A percentile compares a stretch with the other conserved stretches of the same genome.
phyloP scores from a whole-genome alignment of 2,113 vertebrate species.

The Willisornis vidua region DNA sequence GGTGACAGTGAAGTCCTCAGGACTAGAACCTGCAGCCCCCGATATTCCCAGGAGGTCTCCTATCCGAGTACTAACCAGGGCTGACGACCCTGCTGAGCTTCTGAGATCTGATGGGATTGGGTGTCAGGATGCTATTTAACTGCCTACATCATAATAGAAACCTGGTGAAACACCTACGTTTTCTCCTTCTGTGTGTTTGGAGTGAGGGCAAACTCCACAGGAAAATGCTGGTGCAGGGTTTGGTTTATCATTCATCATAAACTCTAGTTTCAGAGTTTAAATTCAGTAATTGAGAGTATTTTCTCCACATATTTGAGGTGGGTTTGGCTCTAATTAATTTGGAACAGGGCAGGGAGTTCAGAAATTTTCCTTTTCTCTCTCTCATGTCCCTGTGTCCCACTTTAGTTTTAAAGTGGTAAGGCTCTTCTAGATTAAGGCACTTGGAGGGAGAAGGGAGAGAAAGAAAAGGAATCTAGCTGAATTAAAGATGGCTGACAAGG shows the following conservation, averaged over 20 bases:
- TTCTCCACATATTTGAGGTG: neutral
- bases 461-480: neutral
- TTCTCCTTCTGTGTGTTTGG: neutral
- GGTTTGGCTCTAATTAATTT: conserved; percentile 51
- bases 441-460: neutral
- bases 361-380: conserved; percentile 9
- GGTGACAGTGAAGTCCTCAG: no score
- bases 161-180: neutral
- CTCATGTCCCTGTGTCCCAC: conserved; percentile 31
- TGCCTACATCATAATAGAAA: neutral
- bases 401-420: conserved; percentile 62
- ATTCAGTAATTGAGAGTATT: neutral
- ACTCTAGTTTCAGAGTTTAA: neutral
- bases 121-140: no score
- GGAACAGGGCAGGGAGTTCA: conserved; percentile 9
- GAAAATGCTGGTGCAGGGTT: neutral
- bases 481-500: neutral
- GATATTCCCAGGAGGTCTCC: no score
- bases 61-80: no score
- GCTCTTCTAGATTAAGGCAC: neutral
- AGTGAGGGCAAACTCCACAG: neutral
- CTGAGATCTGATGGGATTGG: no score
- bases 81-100: no score
- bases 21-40: no score
- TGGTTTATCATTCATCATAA: neutral